Conservation (phyloP, 2,888 invertebrate species). For the Plusia festucae region DNA sequence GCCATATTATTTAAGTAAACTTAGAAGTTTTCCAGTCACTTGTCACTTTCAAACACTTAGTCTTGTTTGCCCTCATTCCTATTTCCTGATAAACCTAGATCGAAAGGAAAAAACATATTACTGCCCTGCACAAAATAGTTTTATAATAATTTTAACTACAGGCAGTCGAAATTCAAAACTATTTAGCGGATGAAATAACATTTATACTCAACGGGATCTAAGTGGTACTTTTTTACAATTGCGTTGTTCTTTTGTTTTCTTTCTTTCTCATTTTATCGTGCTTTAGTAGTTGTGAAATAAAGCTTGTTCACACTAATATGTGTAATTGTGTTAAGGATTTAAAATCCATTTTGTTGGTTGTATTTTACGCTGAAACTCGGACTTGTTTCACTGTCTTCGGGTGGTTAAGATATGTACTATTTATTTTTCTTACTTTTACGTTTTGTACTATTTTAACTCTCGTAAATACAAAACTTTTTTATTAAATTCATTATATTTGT, state of each 20-base stretch:
- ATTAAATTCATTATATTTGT: too few relatives aligned
- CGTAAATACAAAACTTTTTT: neutral
- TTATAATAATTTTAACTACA: neutral
- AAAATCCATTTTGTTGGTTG: conserved; percentile 35
- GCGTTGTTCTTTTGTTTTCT: conserved; percentile 40
- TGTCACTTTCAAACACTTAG: too few relatives aligned
- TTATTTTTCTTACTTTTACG: neutral
- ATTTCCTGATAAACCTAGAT: too few relatives aligned
- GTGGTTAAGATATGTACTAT: neutral
- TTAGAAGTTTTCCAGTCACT: too few relatives aligned
- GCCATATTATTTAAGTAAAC: too few relatives aligned
- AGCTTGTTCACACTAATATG: conserved; percentile 27
- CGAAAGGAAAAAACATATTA: too few relatives aligned
- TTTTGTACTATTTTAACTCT: neutral
- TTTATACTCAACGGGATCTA: neutral
- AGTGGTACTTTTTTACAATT: conserved; percentile 11
- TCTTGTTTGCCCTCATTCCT: too few relatives aligned
- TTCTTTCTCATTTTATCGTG: conserved; percentile 34
- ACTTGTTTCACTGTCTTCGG: neutral
- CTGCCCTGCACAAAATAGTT: neutral
- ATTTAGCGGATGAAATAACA: neutral
- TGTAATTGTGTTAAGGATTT: conserved; percentile 49
- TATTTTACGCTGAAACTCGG: conserved; percentile 7
- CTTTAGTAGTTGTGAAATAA: conserved; percentile 38
- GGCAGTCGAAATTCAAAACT: neutral